Base-by-base conservation (phyloP, 2,797 vertebrate species). In the Octomys mimax region DNA sequence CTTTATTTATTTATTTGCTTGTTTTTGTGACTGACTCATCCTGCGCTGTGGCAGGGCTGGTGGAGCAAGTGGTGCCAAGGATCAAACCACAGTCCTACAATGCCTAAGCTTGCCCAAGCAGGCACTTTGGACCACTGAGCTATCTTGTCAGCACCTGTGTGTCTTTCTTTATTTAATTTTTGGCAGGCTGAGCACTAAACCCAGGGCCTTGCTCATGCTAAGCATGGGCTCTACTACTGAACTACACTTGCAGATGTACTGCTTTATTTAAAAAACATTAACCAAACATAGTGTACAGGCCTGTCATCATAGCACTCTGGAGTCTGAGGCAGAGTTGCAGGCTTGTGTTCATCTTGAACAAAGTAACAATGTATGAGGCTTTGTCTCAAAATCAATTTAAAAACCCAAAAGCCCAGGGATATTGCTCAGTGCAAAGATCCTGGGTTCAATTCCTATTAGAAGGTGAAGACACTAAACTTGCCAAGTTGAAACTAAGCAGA, bases 401-500 rank as follows among this genome's bases (percentile, higher is more conserved):
- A 78, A 52, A 78, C 11, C 28, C 33, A 33, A 19, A 33, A 78
- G 46, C 3, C 16, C 28, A 52, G 49, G 77, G 31, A 21, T n/a
- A 31, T n/a, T 19, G 77, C 31, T 79, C 16, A 79, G 31, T 79
- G 46, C 9, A 33, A 79, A 79, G 28, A 54, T 8, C 7, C 28
- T 79, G 16, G 3, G 77, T 54, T 79, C 31, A 52, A 54, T 54
- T 33, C 77, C 73, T 4, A 39, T 31, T 49, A 49, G 13, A 26
- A 42, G 26, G 71, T 26, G 26, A 26, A 4, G 42, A 9, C 66
- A 77, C 42, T 42, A 77, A 49, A 26, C 22, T 54, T 92, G 39
- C 31, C 31, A 91, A 57, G 31, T 94, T 92, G 61, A 95, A 77
- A 75, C 68, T 61, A 94, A 94, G 70, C 42, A 87, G 59, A 87